phyloP scores from a whole-genome alignment of 2,797 vertebrate species.

The Acipenser ruthenus region DNA sequence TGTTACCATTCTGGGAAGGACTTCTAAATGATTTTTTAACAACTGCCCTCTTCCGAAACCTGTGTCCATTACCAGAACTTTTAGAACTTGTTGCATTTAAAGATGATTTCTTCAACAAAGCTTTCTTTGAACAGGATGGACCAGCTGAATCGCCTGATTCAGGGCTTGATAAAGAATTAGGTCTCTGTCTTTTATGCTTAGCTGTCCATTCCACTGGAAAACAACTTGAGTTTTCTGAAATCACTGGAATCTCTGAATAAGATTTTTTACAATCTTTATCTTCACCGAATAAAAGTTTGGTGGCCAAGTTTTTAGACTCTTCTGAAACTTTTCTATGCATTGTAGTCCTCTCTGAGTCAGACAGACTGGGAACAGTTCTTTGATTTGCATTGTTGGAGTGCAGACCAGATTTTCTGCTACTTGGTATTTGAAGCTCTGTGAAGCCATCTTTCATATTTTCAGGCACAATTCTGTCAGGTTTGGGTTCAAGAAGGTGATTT shows the following conservation, averaged over 20 bases:
- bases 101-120: conserved; percentile 1
- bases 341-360: conserved; percentile 9
- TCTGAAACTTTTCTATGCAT: conserved; percentile 16
- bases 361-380: conserved; percentile 15
- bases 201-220: background rate
- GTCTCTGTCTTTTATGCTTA: conserved; percentile 28
- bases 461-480: background rate
- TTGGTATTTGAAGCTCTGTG: conserved; percentile 16
- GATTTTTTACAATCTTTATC: conserved; percentile 21
- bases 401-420: background rate
- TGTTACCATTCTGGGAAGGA: conserved; percentile 11
- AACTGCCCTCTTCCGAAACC: conserved; percentile 15
- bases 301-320: conserved; percentile 52
- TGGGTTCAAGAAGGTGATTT: background rate
- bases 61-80: conserved; percentile 21
- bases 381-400: background rate
- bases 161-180: conserved; percentile 17
- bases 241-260: background rate
- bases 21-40: conserved; percentile 10
- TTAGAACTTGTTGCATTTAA: conserved; percentile 14
- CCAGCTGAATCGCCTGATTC: conserved; percentile 16
- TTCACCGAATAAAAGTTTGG: conserved; percentile 58
- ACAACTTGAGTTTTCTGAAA: background rate
- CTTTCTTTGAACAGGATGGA: conserved; percentile 14
- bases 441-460: conserved; percentile 14